Conservation (phyloP, 2,797 vertebrate genomes). For the Prunella strophiata region DNA sequence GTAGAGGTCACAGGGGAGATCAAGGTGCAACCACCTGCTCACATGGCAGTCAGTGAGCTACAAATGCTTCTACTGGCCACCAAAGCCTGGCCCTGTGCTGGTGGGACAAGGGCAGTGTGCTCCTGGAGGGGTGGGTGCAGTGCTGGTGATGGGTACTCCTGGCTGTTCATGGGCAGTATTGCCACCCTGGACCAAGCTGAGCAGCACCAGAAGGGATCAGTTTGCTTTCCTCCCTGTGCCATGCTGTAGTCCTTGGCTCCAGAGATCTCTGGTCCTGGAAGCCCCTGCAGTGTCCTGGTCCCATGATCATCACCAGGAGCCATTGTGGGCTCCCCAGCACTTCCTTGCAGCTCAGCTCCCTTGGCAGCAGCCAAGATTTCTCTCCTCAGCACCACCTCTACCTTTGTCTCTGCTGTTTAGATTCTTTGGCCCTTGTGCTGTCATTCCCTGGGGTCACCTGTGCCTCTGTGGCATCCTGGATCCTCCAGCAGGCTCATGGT, state of each 20-base stretch:
- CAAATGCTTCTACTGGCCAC: background rate
- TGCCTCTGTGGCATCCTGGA: background rate
- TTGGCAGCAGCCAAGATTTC: background rate
- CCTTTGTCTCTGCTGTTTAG: background rate
- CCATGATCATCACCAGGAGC: fast-evolving
- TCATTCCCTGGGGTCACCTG: background rate
- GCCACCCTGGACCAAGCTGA: background rate
- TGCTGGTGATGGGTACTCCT: background rate
- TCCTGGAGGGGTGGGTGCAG: background rate
- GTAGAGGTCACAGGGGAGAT: background rate
- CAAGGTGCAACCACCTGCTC: background rate
- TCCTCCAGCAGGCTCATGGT: background rate
- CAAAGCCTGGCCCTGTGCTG: background rate
- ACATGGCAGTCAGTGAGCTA: background rate
- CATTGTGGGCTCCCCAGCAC: fast-evolving
- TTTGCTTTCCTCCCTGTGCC: background rate
- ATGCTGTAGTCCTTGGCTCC: background rate
- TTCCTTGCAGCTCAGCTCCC: background rate
- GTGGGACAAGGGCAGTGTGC: background rate
- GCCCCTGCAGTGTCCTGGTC: background rate
- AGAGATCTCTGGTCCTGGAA: background rate
- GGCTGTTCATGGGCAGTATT: background rate
- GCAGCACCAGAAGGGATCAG: background rate
- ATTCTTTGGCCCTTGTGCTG: background rate
- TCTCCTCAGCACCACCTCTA: background rate